Evolutionary conservation across 2,888 invertebrate species (phyloP).

Genomic region (Mythimna lalbum): DNA sequence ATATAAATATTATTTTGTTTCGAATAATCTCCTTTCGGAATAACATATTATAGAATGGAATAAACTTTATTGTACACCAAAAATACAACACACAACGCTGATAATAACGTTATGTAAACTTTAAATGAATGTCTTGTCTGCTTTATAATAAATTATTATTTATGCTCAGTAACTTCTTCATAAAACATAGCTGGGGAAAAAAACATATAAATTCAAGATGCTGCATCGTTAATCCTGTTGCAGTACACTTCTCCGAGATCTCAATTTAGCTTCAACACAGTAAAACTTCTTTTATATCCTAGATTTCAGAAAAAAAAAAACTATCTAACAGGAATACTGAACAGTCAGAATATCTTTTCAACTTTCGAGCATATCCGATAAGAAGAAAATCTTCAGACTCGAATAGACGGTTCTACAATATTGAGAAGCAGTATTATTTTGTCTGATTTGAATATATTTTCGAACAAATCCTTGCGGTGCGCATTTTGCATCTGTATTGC

Average conservation of each 20-base stretch:
- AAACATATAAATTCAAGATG: slow-evolving; percentile 2
- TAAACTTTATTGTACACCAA: too few species aligned
- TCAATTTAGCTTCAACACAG: slow-evolving; percentile 15
- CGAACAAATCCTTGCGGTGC: slow-evolving; percentile 54
- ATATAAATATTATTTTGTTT: not conserved
- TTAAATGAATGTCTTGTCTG: not conserved
- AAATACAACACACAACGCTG: not conserved
- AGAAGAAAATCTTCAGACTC: slow-evolving; percentile 14
- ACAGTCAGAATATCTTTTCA: slow-evolving; percentile 19
- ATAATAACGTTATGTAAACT: not conserved
- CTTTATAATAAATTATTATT: not conserved
- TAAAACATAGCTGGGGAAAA: slow-evolving; percentile 2
- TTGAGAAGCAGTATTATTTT: slow-evolving; percentile 34
- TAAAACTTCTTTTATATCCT: slow-evolving; percentile 2
- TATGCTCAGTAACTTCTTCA: not conserved
- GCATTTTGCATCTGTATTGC: slow-evolving; percentile 45
- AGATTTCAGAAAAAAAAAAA: slow-evolving; percentile 3
- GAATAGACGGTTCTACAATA: slow-evolving; percentile 34
- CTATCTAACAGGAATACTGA: slow-evolving; percentile 6
- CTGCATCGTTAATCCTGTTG: slow-evolving; percentile 21
- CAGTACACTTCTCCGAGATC: slow-evolving; percentile 1
- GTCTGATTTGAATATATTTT: slow-evolving; percentile 65
- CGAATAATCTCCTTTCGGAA: not conserved
- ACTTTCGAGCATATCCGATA: slow-evolving; percentile 10
- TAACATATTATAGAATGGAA: not conserved